Evolutionary conservation across 2,113 vertebrate species (phyloP).

Genomic region (Dermatemys mawii): DNA sequence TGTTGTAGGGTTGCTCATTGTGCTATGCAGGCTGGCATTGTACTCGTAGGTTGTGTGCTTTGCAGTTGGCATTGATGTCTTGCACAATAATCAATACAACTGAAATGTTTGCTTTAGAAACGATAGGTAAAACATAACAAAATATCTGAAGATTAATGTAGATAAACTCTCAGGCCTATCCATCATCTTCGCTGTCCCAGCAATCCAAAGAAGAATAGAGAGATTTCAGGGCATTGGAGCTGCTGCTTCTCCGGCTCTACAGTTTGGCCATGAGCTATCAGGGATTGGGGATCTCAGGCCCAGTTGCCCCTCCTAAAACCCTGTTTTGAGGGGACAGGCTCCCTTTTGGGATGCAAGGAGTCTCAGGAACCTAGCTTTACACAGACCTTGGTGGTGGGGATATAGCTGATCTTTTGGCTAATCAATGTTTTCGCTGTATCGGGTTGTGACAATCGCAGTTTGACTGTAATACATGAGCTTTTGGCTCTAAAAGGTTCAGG

Average conservation of each 20-base stretch:
- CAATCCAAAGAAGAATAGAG: not conserved
- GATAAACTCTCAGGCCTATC: not conserved
- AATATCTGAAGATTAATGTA: not conserved
- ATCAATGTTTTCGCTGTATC: fast-evolving
- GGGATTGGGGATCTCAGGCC: not conserved
- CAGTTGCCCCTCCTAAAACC: fast-evolving
- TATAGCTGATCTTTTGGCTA: not conserved
- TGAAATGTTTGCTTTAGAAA: not conserved
- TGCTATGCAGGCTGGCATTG: fast-evolving
- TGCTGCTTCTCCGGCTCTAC: not conserved
- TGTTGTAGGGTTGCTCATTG: not conserved
- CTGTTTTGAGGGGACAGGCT: not conserved
- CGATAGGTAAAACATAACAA: not conserved
- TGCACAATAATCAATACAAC: not conserved
- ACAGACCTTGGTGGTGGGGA: not conserved
- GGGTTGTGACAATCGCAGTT: fast-evolving
- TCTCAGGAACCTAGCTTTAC: not conserved
- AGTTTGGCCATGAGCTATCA: fast-evolving
- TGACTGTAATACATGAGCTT: fast-evolving
- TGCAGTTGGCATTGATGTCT: not conserved
- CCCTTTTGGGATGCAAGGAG: not conserved
- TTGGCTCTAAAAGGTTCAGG: fast-evolving
- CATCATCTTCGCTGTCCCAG: not conserved
- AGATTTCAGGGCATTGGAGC: not conserved
- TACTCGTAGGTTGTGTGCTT: not conserved